Evolutionary conservation across 2,797 vertebrate genomes (phyloP).

Genomic region (Rhinoraja longicauda): DNA sequence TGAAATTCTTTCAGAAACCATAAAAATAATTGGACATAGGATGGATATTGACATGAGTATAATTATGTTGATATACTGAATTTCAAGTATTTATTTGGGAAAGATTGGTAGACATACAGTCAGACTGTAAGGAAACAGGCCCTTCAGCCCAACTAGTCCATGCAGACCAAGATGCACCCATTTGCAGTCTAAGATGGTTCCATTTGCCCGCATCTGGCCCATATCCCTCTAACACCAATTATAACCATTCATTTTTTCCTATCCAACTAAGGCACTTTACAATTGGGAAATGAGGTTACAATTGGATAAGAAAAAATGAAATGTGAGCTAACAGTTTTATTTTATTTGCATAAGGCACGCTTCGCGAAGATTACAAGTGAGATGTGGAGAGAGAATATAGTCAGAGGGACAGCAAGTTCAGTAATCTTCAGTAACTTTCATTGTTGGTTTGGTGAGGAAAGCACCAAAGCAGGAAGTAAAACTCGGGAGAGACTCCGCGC

Average conservation of each 20-base stretch:
- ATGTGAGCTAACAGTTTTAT: not conserved
- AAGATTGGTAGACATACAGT: not conserved
- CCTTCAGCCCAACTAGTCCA: too few species aligned
- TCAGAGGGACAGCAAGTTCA: too few species aligned
- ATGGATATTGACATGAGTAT: not conserved
- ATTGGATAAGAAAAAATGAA: not conserved
- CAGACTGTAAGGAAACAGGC: too few species aligned
- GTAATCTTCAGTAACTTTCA: not conserved
- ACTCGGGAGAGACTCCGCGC: not conserved
- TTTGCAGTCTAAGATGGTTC: too few species aligned
- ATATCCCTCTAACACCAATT: too few species aligned
- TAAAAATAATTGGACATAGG: not conserved
- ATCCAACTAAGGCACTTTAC: too few species aligned
- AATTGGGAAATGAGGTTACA: too few species aligned
- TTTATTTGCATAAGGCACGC: not conserved
- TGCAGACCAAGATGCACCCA: too few species aligned
- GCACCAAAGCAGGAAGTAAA: not conserved
- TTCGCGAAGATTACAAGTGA: not conserved
- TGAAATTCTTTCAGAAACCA: not conserved
- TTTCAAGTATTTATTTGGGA: not conserved
- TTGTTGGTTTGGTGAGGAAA: not conserved
- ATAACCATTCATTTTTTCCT: too few species aligned
- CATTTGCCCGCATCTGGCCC: too few species aligned
- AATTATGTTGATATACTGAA: not conserved
- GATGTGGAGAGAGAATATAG: not conserved